Evolutionary conservation across 1,140 invertebrate genomes (phyloP), one percentile per base, ranked within the genome.

Genomic region (Drosophila baimaii): DNA sequence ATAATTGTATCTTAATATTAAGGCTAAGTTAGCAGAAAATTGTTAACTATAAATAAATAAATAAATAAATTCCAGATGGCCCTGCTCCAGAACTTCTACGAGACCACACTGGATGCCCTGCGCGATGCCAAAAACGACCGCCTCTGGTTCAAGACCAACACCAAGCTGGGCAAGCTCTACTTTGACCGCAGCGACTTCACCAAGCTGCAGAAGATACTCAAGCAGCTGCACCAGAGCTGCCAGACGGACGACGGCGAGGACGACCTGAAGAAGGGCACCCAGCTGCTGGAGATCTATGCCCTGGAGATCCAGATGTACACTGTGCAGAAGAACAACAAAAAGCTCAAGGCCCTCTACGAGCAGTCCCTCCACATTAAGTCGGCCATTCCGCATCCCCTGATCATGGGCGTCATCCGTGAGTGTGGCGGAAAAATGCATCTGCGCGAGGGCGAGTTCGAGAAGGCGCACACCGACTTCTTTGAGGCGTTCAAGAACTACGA

Each of bases 401-500:
- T 99, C 79, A 99, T 99, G 98, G 98, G 98, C 44, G 98, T 99
- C n/a, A 99, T 99, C 62, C 94, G 98, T 95, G 98, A 99, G 94
- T 99, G 98, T 93, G 99, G 99, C 25, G 99, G 99, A 0, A 99
- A 99, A 93, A 99, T 99, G 99, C 99, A 99, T 93, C 93, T 99
- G 37, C 94, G 99, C 49, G 98, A 99, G 94, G 98, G 98, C 17
- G 98, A 99, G 93, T 99, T 99, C 93, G 98, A 99, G 92, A 98
- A 99, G 93, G 98, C 99, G 7, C 98, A 99, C 92, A 99, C 98
- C 3, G 99, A 99, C 92, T 99, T 99, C 93, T 99, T 99, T 93
- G 98, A 99, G 93, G 99, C 99, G 4, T 99, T 99, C 92, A 99
- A 99, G 94, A 99, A 99, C 93, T 99, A 99, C 92, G 99, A 99